Base-by-base conservation (phyloP, 2,888 invertebrate species). In the Drosophila infuscata region DNA sequence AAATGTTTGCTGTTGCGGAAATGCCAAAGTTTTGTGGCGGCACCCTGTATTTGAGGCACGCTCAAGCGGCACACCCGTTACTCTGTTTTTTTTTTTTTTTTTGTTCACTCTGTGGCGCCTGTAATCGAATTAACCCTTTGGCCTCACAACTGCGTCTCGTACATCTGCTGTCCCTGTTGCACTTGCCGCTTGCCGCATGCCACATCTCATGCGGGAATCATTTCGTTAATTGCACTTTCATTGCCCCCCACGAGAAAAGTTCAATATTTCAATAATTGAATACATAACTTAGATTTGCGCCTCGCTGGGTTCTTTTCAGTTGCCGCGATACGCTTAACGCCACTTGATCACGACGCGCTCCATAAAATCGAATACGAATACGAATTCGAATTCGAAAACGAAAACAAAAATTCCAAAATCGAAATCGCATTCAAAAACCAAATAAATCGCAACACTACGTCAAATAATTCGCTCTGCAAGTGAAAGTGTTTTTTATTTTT, bases 91-190 rank as follows among this genome's bases (percentile, higher is more conserved):
- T 25, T 8, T 3, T 12, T 38, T 25, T 25, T 8, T 3, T 12
- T 38, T 25, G 25, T 25, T 46, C 7, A 56, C 11, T 30, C 6
- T 25, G 51, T 64, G 52, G 65, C 70, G 56, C 68, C 59, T 66
- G 70, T 84, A 87, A 90, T 91, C 89, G 76, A 91, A 90, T 91
- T 91, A 89, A 91, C 90, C 90, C 82, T 67, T 81, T 63, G 68
- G 75, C 41, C 76, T 64, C 53, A 38, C 56, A 46, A 63, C 33
- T 48, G 17, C 25, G 25, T 15, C 29, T 7, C 30, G 9, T 17
- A 11, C 6, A 25, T 25, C 25, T 7, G 9, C 52, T 20, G 17
- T 79, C 78, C 73, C 73, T 61, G 63, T 79, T 65, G 66, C 79
- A 70, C 75, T 76, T 38, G 64, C 63, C 41, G 57, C 35, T 64